phyloP scores from a whole-genome alignment of 1,140 invertebrate species.

The Sitobion miscanthi region DNA sequence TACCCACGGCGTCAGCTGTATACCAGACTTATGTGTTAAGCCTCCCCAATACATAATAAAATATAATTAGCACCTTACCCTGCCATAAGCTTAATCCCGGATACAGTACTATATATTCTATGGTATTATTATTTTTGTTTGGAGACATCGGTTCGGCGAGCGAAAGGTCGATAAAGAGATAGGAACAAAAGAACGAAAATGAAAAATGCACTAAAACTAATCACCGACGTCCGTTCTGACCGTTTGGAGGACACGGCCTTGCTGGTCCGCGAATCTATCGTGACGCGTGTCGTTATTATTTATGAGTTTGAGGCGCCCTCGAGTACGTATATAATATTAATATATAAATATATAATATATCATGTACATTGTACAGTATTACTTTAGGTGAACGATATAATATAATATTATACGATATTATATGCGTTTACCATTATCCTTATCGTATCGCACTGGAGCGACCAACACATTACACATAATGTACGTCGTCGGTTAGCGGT shows the following conservation, averaged over 20 bases:
- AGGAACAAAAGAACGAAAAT: not conserved
- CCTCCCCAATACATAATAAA: not conserved
- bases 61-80: not conserved
- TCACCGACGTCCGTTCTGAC: not conserved
- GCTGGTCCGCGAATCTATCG: not conserved
- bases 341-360: not conserved
- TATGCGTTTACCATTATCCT: not conserved
- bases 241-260: constrained; percentile 28
- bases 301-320: not conserved
- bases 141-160: not conserved
- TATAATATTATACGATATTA: not conserved
- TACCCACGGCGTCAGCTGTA: not conserved
- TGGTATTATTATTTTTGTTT: not conserved
- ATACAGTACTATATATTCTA: not conserved
- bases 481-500: not conserved
- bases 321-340: not conserved
- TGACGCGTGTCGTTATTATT: not conserved
- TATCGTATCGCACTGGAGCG: not conserved
- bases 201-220: not conserved
- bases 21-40: not conserved
- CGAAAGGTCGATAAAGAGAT: not conserved
- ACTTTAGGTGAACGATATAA: not conserved
- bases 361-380: not conserved
- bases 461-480: not conserved
- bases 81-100: rapidly evolving